Conservation (phyloP, 2,888 invertebrate species). For the Chloromyia formosa region DNA sequence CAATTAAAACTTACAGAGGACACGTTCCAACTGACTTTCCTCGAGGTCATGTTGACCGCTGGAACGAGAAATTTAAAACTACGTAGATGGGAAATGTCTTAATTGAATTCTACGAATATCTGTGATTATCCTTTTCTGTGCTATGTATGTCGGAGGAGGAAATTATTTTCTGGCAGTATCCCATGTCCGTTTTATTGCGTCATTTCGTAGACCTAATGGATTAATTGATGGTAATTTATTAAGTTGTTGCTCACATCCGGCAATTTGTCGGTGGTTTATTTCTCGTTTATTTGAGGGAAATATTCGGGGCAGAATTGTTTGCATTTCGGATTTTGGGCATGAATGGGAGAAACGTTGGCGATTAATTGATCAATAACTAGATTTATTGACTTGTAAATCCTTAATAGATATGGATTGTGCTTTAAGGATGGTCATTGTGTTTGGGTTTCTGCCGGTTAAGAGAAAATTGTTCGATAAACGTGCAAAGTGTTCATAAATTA, state of each 20-base stretch:
- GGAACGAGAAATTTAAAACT: neutral
- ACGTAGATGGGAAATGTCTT: slow-evolving; percentile 5
- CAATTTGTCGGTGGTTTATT: slow-evolving; percentile 15
- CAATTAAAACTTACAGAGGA: neutral
- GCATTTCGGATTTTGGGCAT: neutral
- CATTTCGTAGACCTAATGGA: neutral
- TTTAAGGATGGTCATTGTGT: too few relatives aligned
- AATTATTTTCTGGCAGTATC: too few relatives aligned
- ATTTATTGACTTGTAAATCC: neutral
- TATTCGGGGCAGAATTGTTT: neutral
- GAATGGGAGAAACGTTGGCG: neutral
- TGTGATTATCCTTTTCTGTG: neutral
- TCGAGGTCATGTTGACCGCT: neutral
- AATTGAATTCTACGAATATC: neutral
- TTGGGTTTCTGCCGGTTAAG: too few relatives aligned
- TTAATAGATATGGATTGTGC: too few relatives aligned
- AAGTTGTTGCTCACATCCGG: slow-evolving; percentile 4
- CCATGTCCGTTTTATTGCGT: neutral
- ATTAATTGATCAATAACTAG: neutral
- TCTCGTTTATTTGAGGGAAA: neutral
- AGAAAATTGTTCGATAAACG: too few relatives aligned
- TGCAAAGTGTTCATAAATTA: too few relatives aligned
- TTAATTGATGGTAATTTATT: slow-evolving; percentile 22
- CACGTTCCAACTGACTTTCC: neutral
- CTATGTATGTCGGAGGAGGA: neutral